Percentiles rank a stretch among this genome's conserved stretches.
These are phyloP conservation scores for Crocuta crocuta DNA, from an alignment of 2,113 vertebrate species.

Conservation along the genomic window DNA sequence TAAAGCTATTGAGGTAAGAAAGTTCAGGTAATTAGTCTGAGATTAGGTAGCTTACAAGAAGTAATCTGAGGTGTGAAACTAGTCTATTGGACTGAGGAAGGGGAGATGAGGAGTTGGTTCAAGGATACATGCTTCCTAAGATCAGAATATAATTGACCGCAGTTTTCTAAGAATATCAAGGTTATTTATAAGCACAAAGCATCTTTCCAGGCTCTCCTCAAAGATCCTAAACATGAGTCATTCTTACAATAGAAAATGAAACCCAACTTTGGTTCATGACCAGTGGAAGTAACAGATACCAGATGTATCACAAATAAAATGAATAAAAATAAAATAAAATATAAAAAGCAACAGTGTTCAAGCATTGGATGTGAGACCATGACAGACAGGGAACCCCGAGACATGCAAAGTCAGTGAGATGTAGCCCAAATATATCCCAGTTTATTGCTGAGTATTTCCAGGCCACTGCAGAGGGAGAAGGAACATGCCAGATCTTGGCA, in stretches of 20 bases:
- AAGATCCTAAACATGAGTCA: neutral
- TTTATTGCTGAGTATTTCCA: neutral
- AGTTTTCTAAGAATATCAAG: neutral
- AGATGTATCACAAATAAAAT: neutral
- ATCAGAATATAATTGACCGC: neutral
- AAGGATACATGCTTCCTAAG: neutral
- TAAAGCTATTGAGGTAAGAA: neutral
- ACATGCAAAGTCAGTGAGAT: neutral
- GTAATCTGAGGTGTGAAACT: neutral
- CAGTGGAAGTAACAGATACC: neutral
- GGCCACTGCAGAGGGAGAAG: neutral
- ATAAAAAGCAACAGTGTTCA: neutral
- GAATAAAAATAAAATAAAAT: neutral
- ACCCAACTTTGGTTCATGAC: neutral
- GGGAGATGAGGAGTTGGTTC: fast-evolving
- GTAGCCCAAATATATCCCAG: neutral
- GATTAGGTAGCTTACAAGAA: neutral
- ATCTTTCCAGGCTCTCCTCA: neutral
- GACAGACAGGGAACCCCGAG: neutral
- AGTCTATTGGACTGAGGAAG: neutral
- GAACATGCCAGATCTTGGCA: neutral
- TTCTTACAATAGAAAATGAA: neutral
- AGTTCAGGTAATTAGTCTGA: neutral
- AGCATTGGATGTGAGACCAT: neutral
- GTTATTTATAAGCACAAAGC: neutral